Percentiles rank a stretch among this genome's conserved stretches.
Evolutionary conservation across 2,113 vertebrate genomes (phyloP).

Genomic region (Chlorodrepanis virens): DNA sequence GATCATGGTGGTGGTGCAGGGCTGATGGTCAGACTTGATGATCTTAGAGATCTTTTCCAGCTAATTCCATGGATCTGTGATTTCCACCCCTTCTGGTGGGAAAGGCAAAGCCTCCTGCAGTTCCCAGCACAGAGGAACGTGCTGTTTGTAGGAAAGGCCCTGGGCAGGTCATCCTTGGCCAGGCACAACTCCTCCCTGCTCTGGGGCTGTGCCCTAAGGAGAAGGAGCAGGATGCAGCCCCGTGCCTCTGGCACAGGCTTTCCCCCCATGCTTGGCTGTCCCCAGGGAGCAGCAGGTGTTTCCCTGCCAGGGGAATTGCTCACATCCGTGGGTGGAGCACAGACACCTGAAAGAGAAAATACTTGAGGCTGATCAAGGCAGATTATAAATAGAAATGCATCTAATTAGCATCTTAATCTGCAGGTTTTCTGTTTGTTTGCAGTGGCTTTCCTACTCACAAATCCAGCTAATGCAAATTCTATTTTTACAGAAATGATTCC

Average conservation of each 20-base stretch:
- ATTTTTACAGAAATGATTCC: not conserved
- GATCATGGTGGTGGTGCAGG: not conserved
- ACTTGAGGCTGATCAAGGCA: constrained; percentile 40
- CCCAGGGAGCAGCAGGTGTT: constrained; percentile 61
- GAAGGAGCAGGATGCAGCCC: not conserved
- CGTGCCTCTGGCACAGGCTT: not conserved
- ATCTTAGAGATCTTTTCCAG: not conserved
- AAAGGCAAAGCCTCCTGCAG: not conserved
- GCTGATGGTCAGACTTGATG: not conserved
- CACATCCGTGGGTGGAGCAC: constrained; percentile 22
- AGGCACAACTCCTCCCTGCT: not conserved
- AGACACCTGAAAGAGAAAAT: constrained; percentile 62
- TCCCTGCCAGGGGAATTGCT: constrained; percentile 39
- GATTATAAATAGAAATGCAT: constrained; percentile 61
- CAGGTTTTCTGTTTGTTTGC: constrained; percentile 62
- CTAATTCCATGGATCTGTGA: not conserved
- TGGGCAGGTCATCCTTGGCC: not conserved
- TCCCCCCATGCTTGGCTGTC: not conserved
- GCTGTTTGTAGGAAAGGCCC: not conserved
- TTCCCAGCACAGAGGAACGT: not conserved
- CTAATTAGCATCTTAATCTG: constrained; percentile 58
- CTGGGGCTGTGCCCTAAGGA: not conserved
- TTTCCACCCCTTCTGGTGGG: not conserved
- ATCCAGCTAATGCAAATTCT: constrained; percentile 59
- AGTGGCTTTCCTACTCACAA: constrained; percentile 29